Evolutionary conservation across 2,113 vertebrate species (phyloP).

Genomic region (Cottus gobio): DNA sequence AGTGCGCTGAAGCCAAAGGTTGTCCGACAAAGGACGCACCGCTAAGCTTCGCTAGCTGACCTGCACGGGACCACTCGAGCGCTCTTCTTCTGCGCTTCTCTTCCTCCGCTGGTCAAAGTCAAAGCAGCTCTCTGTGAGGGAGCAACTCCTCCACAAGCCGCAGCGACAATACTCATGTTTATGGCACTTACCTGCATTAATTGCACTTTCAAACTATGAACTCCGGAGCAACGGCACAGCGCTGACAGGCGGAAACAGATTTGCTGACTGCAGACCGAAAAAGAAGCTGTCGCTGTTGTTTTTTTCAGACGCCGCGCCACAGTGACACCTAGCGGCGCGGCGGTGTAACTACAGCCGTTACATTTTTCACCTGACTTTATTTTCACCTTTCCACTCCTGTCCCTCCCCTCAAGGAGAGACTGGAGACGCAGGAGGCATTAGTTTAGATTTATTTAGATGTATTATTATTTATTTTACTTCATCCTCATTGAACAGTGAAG

Average conservation of each 20-base stretch:
- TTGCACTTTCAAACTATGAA: constrained; percentile 38
- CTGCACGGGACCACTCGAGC: background rate
- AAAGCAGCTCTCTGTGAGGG: background rate
- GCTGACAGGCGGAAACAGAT: background rate
- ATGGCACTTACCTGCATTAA: constrained; percentile 73
- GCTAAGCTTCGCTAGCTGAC: constrained; percentile 16
- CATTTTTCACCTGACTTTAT: background rate
- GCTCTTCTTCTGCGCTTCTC: background rate
- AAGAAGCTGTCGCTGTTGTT: background rate
- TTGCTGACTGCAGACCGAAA: background rate
- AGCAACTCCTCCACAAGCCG: constrained; percentile 17
- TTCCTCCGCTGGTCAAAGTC: constrained; percentile 8
- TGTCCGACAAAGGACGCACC: constrained; percentile 51
- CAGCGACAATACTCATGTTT: background rate
- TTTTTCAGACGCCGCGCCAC: background rate
- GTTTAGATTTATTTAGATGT: background rate
- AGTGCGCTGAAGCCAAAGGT: accelerated
- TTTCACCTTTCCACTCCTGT: background rate
- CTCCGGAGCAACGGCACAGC: background rate
- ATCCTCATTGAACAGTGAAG: no score
- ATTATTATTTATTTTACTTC: background rate
- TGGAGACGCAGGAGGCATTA: background rate
- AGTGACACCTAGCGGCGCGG: constrained; percentile 57
- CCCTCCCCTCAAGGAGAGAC: background rate
- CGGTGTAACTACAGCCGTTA: background rate